Evolutionary conservation across 2,797 vertebrate species (phyloP), one percentile per base, ranked within the genome.

Genomic region (Channa striata): DNA sequence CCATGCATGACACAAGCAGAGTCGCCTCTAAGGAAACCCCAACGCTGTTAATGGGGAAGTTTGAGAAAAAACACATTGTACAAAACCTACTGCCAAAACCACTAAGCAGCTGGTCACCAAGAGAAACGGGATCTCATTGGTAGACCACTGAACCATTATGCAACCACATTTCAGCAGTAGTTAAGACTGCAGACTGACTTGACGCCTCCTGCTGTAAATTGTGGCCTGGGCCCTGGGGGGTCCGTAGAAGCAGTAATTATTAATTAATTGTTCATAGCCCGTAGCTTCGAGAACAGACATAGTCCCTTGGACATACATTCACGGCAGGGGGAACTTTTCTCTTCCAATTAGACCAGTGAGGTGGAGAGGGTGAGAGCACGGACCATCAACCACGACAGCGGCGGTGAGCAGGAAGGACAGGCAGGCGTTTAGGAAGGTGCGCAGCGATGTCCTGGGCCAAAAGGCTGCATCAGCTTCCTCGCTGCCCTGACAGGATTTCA

Each of bases 341-440:
- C 81, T 78, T 87, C 83, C 84, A 90, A 91, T 92, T 91, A 92
- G 75, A 81, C 63, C 74, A 48, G 75, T 44, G 83, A 85, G 73
- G 80, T 86, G 74, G 78, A 84, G 81, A 74, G 25, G 72, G 72
- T 4, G 74, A 74, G 72, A 30, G 68, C 64, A 77, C 25, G 54
- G 77, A 75, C 80, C 81, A 81, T 88, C 81, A 78, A 78, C 56
- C 74, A 76, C 59, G 20, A 52, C 71, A 33, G 74, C 25, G 33
- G 54, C 46, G 1, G 68, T 34, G 57, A 76, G 63, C 23, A 2
- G 20, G 23, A 48, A 52, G 52, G 77, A 59, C 70, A 67, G 68
- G 59, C 44, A 19, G 66, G 69, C 30, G 4, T 57, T 83, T 49
- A 60, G 60, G 57, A 63, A 84, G 33, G 54, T 34, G 11, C 8